phyloP scores from a whole-genome alignment of 2,888 invertebrate genomes.

The Campaea margaritaria region DNA sequence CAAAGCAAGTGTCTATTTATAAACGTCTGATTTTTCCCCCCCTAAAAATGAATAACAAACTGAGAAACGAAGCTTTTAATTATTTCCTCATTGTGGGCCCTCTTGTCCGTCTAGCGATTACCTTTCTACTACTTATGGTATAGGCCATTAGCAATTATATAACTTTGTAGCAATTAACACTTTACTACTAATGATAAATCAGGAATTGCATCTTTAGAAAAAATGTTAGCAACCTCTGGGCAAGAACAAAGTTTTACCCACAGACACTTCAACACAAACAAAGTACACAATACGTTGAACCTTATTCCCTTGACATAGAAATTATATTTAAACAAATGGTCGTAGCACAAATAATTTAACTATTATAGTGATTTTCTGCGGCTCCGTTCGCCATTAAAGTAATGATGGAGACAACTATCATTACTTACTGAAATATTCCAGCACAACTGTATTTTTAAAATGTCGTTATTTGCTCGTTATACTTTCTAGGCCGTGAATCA shows the following conservation, averaged over 20 bases:
- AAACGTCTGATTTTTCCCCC: too few relatives aligned
- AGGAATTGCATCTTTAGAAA: not conserved
- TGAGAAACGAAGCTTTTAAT: too few relatives aligned
- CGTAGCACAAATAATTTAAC: slow-evolving; percentile 2
- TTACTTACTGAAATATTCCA: slow-evolving; percentile 38
- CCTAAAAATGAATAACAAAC: too few relatives aligned
- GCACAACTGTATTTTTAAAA: slow-evolving; percentile 40
- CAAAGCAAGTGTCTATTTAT: too few relatives aligned
- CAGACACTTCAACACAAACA: slow-evolving; percentile 2
- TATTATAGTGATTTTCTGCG: slow-evolving; percentile 32
- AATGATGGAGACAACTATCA: slow-evolving; percentile 33
- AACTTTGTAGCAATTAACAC: too few relatives aligned
- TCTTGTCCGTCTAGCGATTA: too few relatives aligned
- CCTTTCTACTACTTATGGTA: too few relatives aligned
- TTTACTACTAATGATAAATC: too few relatives aligned
- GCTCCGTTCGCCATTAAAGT: slow-evolving; percentile 33
- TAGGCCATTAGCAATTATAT: too few relatives aligned
- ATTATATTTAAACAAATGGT: slow-evolving; percentile 10
- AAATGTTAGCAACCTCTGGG: slow-evolving; percentile 7
- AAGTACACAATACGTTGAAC: slow-evolving; percentile 2
- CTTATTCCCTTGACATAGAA: slow-evolving; percentile 8
- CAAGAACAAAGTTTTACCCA: slow-evolving; percentile 22
- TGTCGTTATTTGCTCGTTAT: slow-evolving; percentile 40
- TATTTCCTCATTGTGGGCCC: too few relatives aligned
- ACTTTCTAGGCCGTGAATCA: slow-evolving; percentile 30